Evolutionary conservation across 2,888 invertebrate genomes (phyloP).

Genomic region (Listrodromus nycthemerus): DNA sequence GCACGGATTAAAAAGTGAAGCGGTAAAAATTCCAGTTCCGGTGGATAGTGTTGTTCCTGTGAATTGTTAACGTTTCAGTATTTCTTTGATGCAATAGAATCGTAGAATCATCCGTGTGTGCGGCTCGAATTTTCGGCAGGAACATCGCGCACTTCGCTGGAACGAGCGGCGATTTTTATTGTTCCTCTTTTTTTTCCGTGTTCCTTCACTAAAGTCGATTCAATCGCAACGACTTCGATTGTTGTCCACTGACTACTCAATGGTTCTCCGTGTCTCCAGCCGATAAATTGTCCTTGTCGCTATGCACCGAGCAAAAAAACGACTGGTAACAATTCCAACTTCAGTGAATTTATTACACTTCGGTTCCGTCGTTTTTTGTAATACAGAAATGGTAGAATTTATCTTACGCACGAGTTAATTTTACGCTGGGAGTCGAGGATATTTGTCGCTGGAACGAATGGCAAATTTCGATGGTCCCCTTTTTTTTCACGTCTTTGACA

Average conservation of each 20-base stretch:
- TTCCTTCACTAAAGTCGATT: neutral
- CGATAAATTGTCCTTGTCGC: neutral
- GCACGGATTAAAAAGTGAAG: neutral
- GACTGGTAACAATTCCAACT: neutral
- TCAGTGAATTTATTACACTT: neutral
- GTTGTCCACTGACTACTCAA: neutral
- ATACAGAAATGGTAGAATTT: neutral
- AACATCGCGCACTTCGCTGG: neutral
- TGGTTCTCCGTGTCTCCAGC: neutral
- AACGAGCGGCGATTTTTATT: neutral
- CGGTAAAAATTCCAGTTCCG: neutral
- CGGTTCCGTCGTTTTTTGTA: neutral
- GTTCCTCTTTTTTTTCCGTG: neutral
- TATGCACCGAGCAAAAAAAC: neutral
- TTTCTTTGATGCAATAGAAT: neutral
- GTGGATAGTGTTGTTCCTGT: neutral
- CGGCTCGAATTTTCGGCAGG: neutral
- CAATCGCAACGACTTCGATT: neutral
- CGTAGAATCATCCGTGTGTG: neutral
- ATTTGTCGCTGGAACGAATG: neutral
- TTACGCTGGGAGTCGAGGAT: neutral
- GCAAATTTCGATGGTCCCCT: neutral
- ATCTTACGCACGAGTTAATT: neutral
- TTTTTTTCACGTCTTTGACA: neutral
- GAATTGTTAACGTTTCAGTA: neutral